A percentile compares a stretch with the other conserved stretches of the same genome.
These are phyloP conservation scores for Ambastaia sidthimunki DNA, from an alignment of 2,797 vertebrate genomes.

Conservation along the genomic window DNA sequence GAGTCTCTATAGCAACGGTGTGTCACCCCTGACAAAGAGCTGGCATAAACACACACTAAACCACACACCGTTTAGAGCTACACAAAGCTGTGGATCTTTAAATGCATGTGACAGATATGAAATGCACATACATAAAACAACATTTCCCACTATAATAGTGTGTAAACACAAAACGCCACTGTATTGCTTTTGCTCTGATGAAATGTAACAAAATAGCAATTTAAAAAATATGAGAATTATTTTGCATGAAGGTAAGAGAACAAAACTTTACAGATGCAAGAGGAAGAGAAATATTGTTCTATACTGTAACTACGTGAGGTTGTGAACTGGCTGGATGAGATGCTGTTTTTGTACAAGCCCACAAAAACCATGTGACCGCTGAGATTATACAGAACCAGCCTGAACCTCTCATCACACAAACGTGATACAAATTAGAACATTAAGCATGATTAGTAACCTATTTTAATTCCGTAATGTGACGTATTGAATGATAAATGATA, in stretches of 20 bases:
- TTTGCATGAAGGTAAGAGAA: conserved; percentile 32
- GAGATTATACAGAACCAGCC: conserved; percentile 46
- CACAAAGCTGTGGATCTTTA: conserved; percentile 11
- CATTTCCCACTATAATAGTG: conserved; percentile 38
- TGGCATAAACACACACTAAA: conserved; percentile 1
- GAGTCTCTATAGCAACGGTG: conserved; percentile 34
- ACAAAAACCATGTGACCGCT: neutral
- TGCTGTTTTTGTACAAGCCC: conserved; percentile 15
- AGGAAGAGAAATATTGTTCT: conserved; percentile 50
- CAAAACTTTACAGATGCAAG: conserved; percentile 10
- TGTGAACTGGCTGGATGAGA: conserved; percentile 24
- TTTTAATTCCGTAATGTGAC: neutral
- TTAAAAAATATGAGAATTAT: too few species aligned
- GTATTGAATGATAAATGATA: neutral
- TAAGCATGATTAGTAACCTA: neutral
- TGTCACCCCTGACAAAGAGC: conserved; percentile 21
- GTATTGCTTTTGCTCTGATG: conserved; percentile 39
- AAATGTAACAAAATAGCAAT: conserved; percentile 42
- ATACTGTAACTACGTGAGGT: conserved; percentile 44
- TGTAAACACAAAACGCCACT: conserved; percentile 23
- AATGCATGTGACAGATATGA: conserved; percentile 5
- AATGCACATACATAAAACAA: too few species aligned
- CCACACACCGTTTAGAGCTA: conserved; percentile 5
- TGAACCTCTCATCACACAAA: conserved; percentile 54
- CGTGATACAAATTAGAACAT: neutral